Base-by-base conservation (phyloP, 2,113 vertebrate genomes). In the Blennius ocellaris region DNA sequence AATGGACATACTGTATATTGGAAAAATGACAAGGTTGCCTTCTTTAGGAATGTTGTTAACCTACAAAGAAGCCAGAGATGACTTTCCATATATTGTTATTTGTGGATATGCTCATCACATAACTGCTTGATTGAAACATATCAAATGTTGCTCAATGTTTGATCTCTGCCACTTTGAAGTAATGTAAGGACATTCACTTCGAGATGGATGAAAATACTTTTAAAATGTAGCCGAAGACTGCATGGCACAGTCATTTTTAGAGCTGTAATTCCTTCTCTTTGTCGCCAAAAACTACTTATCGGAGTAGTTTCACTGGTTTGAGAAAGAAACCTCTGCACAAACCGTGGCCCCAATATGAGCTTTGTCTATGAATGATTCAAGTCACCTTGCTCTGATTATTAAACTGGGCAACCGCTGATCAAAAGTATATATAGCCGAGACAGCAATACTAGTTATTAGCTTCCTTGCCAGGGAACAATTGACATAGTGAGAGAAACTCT, bases 251-350 rank as follows among this genome's bases (percentile, higher is more conserved):
- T 1, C 10, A 8, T 53, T 1, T 48, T 15, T 9, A 54, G 43
- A 6, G 36, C 37, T 39, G 30, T 30, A 14, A 63, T 68, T 49
- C 65, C 69, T 54, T 49, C 39, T 73, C 15, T 56, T 43, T 56
- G 36, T 5, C 49, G 54, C 21, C 40, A 57, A 80, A 74, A 43
- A 57, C 41, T 62, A 61, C 7, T 53, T 52, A 41, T n/a, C 53
- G 53, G 21, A 68, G 5, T 17, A 44, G 44, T 38, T 16, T 49
- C n/a, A 36, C 45, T 5, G 50, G 10, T 57, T 52, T 12, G 6
- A 55, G 8, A 15, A 50, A 48, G 14, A 40, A 11, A 16, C 1
- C 37, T 11, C 8, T 44, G 41, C 37, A 38, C 1, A 47, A 8
- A 52, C 8, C 16, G 17, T 55, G 14, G 54, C 10, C 44, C 21